phyloP scores from a whole-genome alignment of 1,140 invertebrate species.

The Drosophila nikananu region DNA sequence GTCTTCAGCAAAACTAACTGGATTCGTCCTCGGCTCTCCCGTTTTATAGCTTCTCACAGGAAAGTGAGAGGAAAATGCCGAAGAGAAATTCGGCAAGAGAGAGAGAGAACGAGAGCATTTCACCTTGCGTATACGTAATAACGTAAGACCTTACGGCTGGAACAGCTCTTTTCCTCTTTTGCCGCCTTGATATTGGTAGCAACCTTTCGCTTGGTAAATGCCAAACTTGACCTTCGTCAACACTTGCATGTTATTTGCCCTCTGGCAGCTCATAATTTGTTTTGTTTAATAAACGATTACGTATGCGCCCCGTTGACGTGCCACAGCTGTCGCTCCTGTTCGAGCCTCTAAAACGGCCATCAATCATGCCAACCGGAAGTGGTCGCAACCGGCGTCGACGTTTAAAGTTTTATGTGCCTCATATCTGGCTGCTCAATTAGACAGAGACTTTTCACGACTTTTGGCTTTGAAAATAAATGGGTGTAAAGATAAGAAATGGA shows the following conservation, averaged over 20 bases:
- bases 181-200: conserved; percentile 13
- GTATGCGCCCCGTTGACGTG: conserved; percentile 39
- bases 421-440: conserved; percentile 44
- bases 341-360: conserved; percentile 44
- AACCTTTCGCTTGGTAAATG: conserved; percentile 40
- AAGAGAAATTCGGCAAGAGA: background rate
- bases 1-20: conserved; percentile 68
- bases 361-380: conserved; percentile 60
- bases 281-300: conserved; percentile 46
- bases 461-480: background rate
- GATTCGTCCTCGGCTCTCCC: conserved; percentile 13
- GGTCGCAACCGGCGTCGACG: conserved; percentile 20
- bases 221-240: conserved; percentile 78
- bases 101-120: background rate
- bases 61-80: conserved; percentile 7
- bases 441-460: conserved; percentile 8
- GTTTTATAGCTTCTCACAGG: conserved; percentile 51
- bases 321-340: conserved; percentile 13
- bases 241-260: conserved; percentile 53
- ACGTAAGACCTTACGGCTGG: conserved; percentile 48
- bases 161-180: conserved; percentile 43
- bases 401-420: conserved; percentile 38
- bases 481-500: conserved; percentile 8
- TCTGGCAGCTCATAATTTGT: conserved; percentile 38
- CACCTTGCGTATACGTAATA: conserved; percentile 22